These are phyloP conservation scores for Colletes collaris DNA, from an alignment of 2,888 invertebrate species.

Conservation along the genomic window DNA sequence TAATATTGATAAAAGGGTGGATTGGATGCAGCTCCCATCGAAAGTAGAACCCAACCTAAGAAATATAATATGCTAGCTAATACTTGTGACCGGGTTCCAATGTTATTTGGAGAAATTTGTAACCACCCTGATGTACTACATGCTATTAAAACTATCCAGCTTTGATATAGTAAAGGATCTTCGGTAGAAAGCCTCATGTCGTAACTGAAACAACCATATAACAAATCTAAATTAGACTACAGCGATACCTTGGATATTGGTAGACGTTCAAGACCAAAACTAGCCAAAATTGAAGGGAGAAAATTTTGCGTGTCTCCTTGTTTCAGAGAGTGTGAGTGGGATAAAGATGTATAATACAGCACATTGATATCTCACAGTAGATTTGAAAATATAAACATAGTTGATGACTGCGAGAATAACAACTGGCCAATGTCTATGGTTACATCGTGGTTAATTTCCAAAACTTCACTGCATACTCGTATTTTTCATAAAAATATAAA, in stretches of 20 bases:
- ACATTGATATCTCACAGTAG: no score
- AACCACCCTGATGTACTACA: slow-evolving; percentile 75
- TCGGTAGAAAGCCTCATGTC: slow-evolving; percentile 76
- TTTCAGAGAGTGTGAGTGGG: no score
- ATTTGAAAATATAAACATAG: no score
- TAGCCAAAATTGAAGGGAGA: no score
- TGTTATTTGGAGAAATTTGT: slow-evolving; percentile 67
- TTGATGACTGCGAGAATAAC: no score
- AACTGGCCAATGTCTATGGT: no score
- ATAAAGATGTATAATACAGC: no score
- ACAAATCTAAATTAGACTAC: slow-evolving; percentile 8
- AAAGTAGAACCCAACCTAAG: slow-evolving; percentile 75
- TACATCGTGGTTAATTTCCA: no score
- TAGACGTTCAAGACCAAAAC: no score
- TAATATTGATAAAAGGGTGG: slow-evolving; percentile 77
- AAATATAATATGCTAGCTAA: slow-evolving; percentile 73
- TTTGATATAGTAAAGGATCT: slow-evolving; percentile 74
- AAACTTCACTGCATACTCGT: not conserved
- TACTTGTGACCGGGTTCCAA: slow-evolving; percentile 61
- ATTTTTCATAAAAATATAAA: no score
- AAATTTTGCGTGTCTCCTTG: no score
- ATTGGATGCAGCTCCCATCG: slow-evolving; percentile 68
- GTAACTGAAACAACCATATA: slow-evolving; percentile 69
- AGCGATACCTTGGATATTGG: no score
- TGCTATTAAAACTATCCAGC: slow-evolving; percentile 76